Conservation (phyloP, 2,797 vertebrate genomes). For the Esox masquinongy region DNA sequence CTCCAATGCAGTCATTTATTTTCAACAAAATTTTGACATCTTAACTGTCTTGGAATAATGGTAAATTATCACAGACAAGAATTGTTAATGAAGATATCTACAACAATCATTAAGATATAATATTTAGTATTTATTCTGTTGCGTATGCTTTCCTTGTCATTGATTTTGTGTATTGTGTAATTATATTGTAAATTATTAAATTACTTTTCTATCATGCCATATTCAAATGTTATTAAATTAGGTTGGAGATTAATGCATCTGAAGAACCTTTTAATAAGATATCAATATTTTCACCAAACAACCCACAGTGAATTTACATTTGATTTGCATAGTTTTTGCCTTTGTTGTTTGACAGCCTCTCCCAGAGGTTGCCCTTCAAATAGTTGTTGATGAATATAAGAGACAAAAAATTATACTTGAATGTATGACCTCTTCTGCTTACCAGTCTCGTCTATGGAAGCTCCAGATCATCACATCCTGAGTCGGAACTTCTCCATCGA, state of each 20-base stretch:
- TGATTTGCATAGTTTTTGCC: neutral
- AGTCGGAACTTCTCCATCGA: constrained; percentile 92
- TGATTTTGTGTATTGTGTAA: too few species aligned
- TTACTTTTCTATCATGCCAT: neutral
- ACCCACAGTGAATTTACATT: neutral
- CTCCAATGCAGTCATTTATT: too few species aligned
- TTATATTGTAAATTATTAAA: too few species aligned
- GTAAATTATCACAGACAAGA: neutral
- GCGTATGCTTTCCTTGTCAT: too few species aligned
- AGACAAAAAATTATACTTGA: constrained; percentile 40
- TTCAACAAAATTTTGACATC: too few species aligned
- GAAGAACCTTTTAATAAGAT: neutral
- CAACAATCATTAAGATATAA: neutral
- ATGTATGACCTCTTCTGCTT: constrained; percentile 20
- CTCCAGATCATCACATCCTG: constrained; percentile 92
- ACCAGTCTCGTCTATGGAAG: constrained; percentile 91
- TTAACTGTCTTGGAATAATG: neutral
- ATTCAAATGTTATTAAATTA: neutral
- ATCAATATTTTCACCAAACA: neutral
- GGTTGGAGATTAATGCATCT: neutral
- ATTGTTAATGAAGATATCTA: neutral
- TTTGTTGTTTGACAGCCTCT: neutral
- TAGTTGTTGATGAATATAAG: constrained; percentile 45
- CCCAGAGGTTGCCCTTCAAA: neutral
- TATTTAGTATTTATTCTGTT: too few species aligned